Evolutionary conservation across 2,113 vertebrate species (phyloP).

Genomic region (Erpornis zantholeuca): DNA sequence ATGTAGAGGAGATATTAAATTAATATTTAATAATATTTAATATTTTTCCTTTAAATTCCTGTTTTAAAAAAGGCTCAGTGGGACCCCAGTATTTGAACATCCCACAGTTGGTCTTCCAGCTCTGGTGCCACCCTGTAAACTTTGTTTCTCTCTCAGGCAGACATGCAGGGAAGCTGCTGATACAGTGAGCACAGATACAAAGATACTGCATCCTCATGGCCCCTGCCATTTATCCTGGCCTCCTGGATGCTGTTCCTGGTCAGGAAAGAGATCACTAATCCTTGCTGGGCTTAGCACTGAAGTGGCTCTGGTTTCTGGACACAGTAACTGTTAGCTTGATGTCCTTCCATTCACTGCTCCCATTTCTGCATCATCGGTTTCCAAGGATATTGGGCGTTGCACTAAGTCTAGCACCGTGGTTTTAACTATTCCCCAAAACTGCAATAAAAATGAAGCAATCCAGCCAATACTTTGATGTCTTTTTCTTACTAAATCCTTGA

Average conservation of each 20-base stretch:
- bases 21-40: too few species aligned
- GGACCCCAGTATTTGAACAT: not conserved
- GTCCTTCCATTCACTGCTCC: not conserved
- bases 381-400: not conserved
- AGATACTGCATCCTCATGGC: not conserved
- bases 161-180: not conserved
- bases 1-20: not conserved
- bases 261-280: not conserved
- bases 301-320: not conserved
- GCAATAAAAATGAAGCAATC: not conserved
- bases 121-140: not conserved
- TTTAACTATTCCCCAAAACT: not conserved
- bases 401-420: not conserved
- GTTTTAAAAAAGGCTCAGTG: not conserved
- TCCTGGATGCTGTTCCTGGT: not conserved
- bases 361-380: not conserved
- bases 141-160: not conserved
- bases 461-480: slow-evolving; percentile 27
- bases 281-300: not conserved
- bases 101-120: not conserved
- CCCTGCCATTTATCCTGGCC: not conserved
- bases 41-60: not conserved
- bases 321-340: not conserved
- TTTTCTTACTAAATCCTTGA: slow-evolving; percentile 5
- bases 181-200: not conserved